Conservation (phyloP, 2,797 vertebrate genomes). For the Numenius phaeopus region DNA sequence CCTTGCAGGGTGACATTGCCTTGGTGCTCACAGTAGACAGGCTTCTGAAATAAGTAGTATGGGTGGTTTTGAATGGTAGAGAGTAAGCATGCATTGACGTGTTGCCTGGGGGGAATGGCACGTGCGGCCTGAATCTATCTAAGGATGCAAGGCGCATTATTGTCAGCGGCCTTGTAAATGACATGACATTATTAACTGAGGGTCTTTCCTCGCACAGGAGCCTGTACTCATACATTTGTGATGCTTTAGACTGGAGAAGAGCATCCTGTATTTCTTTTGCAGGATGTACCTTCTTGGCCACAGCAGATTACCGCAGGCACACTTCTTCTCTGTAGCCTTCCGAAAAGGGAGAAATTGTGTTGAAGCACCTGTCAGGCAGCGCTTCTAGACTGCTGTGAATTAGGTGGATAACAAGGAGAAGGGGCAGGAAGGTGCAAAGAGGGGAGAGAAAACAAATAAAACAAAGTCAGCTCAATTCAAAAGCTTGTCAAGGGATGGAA, state of each 20-base stretch:
- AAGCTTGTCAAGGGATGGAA: neutral
- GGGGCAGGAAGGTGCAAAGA: fast-evolving
- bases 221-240: neutral
- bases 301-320: neutral
- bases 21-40: neutral
- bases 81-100: neutral
- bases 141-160: neutral
- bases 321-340: neutral
- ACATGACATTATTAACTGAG: neutral
- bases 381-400: neutral
- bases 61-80: neutral
- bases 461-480: neutral
- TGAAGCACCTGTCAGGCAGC: neutral
- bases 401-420: neutral
- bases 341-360: neutral
- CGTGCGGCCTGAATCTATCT: neutral
- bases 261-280: neutral
- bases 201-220: neutral
- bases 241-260: neutral
- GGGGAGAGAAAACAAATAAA: neutral
- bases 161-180: neutral
- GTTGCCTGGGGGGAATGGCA: no score
- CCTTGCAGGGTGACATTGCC: no score
- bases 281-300: neutral
- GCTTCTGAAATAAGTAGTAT: neutral